These are phyloP conservation scores for Temnothorax ravouxi DNA, from an alignment of 2,888 invertebrate species.

Conservation along the genomic window DNA sequence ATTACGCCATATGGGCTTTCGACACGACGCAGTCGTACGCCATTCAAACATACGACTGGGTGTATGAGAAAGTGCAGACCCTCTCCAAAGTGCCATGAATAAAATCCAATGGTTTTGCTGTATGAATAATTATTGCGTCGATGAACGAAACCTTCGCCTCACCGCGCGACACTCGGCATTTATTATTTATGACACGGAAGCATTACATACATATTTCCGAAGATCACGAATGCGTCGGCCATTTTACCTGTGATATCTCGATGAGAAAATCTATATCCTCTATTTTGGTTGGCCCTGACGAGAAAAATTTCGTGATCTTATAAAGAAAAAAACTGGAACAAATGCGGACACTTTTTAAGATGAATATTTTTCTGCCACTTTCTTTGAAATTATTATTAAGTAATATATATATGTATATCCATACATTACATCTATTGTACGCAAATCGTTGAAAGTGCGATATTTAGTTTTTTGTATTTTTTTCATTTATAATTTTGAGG, in stretches of 20 bases:
- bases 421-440: constrained; percentile 11
- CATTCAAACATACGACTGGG: constrained; percentile 91
- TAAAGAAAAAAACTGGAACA: not conserved
- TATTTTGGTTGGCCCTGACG: constrained; percentile 64
- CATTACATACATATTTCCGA: constrained; percentile 65
- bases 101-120: constrained; percentile 55
- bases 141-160: constrained; percentile 67
- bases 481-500: constrained; percentile 75
- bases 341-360: constrained; percentile 45
- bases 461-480: constrained; percentile 83
- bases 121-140: constrained; percentile 56
- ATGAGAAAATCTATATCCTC: constrained; percentile 72
- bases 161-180: constrained; percentile 81
- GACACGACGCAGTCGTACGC: constrained; percentile 91
- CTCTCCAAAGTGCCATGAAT: constrained; percentile 90
- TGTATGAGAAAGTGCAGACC: constrained; percentile 92
- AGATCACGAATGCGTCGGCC: constrained; percentile 79
- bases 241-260: constrained; percentile 85
- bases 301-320: constrained; percentile 55
- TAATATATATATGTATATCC: constrained; percentile 64
- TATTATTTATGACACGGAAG: constrained; percentile 79
- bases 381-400: constrained; percentile 59
- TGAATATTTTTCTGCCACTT: constrained; percentile 46
- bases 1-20: constrained; percentile 89
- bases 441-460: constrained; percentile 7